These are phyloP conservation scores for Meteorus cinctellus DNA, from an alignment of 2,888 invertebrate species.

Conservation along the genomic window DNA sequence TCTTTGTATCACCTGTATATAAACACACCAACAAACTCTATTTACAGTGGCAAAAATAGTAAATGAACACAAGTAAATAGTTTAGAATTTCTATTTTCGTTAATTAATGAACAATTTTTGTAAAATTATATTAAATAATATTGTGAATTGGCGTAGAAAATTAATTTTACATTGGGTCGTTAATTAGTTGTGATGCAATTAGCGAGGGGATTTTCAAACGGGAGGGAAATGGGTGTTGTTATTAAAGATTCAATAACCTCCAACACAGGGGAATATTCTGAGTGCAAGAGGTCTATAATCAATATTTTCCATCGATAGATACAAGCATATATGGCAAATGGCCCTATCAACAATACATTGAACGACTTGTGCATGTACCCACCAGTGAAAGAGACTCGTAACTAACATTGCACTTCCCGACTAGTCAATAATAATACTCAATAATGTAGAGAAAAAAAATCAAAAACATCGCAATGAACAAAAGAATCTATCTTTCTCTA, in stretches of 20 bases:
- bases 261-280: constrained; percentile 40
- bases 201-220: constrained; percentile 26
- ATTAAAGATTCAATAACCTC: constrained; percentile 34
- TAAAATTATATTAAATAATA: not conserved
- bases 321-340: constrained; percentile 48
- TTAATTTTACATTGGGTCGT: constrained; percentile 12
- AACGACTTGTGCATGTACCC: not conserved
- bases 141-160: not conserved
- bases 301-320: constrained; percentile 51
- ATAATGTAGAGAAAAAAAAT: no score
- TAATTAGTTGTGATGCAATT: constrained; percentile 53
- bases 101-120: not conserved
- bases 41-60: not conserved
- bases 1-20: not conserved
- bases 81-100: not conserved
- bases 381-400: no score
- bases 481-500: no score
- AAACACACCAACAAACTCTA: not conserved
- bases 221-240: no score
- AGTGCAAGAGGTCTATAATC: constrained; percentile 48
- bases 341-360: constrained; percentile 39
- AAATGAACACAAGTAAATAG: not conserved
- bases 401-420: no score
- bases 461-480: no score
- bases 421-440: no score